Evolutionary conservation across 2,113 vertebrate species (phyloP).

Genomic region (Sinocyclocheilus rhinocerous): DNA sequence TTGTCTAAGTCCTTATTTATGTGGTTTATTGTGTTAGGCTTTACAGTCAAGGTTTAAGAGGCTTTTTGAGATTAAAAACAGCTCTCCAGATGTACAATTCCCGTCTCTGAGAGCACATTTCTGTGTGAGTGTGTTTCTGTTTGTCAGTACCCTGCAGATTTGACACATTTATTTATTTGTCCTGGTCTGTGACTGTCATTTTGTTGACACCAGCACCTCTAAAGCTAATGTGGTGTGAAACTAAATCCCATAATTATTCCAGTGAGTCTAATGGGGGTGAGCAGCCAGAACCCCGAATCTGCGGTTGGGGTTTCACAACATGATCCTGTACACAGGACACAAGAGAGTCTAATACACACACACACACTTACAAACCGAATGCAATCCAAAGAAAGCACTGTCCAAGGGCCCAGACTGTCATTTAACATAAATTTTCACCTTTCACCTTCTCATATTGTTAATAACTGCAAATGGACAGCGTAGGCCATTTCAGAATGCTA

Average conservation of each 20-base stretch:
- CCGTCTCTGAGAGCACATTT: not conserved
- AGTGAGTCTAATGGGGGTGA: constrained; percentile 60
- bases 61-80: not conserved
- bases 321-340: constrained; percentile 33
- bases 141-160: not conserved
- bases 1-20: not conserved
- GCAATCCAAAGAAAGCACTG: not conserved
- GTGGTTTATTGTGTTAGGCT: constrained; percentile 2
- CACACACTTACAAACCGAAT: not conserved
- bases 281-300: constrained; percentile 18
- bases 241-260: constrained; percentile 76
- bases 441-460: constrained; percentile 27
- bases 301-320: constrained; percentile 49
- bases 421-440: constrained; percentile 31
- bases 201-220: constrained; percentile 56
- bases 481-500: not conserved
- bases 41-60: not conserved
- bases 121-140: not conserved
- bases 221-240: constrained; percentile 71
- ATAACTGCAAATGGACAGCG: constrained; percentile 17
- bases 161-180: constrained; percentile 72
- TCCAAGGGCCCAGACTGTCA: not conserved
- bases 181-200: constrained; percentile 67
- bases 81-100: constrained; percentile 9
- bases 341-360: constrained; percentile 27